Evolutionary conservation across 2,797 vertebrate genomes (phyloP).

Genomic region (Malurus leucopterus): DNA sequence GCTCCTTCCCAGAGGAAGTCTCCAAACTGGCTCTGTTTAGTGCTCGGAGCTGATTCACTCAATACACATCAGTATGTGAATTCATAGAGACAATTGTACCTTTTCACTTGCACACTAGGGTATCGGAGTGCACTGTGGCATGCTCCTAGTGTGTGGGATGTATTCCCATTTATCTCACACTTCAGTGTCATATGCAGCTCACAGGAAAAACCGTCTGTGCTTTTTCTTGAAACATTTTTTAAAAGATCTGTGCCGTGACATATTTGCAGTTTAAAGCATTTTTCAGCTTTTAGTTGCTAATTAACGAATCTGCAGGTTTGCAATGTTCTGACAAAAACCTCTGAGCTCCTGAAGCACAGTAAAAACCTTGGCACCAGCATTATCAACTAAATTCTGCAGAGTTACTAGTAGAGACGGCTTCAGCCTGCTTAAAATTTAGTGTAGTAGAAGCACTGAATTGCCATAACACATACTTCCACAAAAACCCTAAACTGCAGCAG

Average conservation of each 20-base stretch:
- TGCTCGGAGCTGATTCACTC: neutral
- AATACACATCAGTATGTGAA: accelerated
- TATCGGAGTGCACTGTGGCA: neutral
- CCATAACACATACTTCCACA: neutral
- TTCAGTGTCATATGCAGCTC: neutral
- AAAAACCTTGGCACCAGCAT: neutral
- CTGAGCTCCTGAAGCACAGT: neutral
- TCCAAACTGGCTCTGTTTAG: neutral
- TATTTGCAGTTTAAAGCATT: neutral
- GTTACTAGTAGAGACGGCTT: neutral
- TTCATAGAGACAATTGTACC: accelerated
- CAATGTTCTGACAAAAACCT: neutral
- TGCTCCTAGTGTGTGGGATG: neutral
- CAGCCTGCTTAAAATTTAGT: neutral
- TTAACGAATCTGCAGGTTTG: neutral
- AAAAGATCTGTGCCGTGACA: neutral
- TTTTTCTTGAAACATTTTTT: neutral
- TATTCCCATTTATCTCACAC: neutral
- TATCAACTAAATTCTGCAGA: neutral
- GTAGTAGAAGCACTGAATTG: neutral
- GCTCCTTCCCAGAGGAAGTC: neutral
- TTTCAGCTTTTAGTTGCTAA: neutral
- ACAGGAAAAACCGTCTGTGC: neutral
- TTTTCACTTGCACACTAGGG: neutral
- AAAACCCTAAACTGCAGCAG: neutral